phyloP scores from a whole-genome alignment of 2,888 invertebrate species.

The Eristalinus sepulchralis region DNA sequence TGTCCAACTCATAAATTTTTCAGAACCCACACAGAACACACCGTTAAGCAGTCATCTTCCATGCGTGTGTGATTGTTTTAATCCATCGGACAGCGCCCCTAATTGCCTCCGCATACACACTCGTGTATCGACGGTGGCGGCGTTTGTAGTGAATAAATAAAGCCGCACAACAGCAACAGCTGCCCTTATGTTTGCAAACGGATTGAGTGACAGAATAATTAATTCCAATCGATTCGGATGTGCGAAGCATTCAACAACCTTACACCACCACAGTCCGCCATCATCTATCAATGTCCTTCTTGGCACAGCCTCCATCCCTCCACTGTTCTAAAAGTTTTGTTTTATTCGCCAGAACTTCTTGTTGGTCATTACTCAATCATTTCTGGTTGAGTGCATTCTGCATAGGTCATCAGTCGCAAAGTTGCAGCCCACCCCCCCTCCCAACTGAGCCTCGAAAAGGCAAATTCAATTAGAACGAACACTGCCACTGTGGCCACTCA shows the following conservation, averaged over 20 bases:
- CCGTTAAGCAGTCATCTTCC: neutral
- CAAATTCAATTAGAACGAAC: constrained; percentile 60
- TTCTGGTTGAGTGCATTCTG: constrained; percentile 49
- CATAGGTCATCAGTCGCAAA: constrained; percentile 12
- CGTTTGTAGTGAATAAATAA: constrained; percentile 39
- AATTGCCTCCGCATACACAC: constrained; percentile 39
- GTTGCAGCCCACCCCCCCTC: neutral
- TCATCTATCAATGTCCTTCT: constrained; percentile 42
- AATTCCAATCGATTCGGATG: constrained; percentile 50
- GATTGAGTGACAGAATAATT: constrained; percentile 60
- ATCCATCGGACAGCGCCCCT: neutral
- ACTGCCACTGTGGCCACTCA: constrained; percentile 46
- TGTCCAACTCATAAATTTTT: neutral
- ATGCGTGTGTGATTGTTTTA: neutral
- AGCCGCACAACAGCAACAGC: constrained; percentile 37
- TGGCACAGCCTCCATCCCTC: neutral
- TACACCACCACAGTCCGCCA: neutral
- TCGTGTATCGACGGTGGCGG: neutral
- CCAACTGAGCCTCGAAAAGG: constrained; percentile 12
- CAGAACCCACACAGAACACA: neutral
- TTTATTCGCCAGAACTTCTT: constrained; percentile 21
- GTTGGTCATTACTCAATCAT: constrained; percentile 63
- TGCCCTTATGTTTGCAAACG: constrained; percentile 38
- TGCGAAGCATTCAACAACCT: constrained; percentile 33
- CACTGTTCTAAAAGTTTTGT: neutral